phyloP scores from a whole-genome alignment of 1,140 invertebrate species.

The Pteromalus puparum region DNA sequence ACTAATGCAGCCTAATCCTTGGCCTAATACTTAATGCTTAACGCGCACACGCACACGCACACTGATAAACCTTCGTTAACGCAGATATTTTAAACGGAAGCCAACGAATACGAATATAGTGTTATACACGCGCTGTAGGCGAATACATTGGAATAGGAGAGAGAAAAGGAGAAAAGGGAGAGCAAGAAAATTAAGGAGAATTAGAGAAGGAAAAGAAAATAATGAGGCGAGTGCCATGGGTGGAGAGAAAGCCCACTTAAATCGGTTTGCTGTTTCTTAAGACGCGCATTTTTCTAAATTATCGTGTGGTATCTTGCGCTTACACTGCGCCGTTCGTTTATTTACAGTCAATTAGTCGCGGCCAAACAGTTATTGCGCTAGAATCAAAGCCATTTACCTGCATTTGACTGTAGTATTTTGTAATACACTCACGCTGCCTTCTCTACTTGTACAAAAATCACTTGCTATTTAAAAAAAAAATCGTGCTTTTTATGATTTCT shows the following conservation, averaged over 20 bases:
- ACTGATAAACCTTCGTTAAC: conserved; percentile 34
- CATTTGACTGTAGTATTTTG: too few species aligned
- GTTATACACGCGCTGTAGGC: neutral
- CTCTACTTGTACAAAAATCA: too few species aligned
- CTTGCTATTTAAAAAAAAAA: too few species aligned
- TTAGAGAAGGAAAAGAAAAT: neutral
- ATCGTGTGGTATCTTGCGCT: neutral
- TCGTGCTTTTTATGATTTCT: too few species aligned
- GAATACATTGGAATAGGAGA: neutral
- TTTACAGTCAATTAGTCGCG: neutral
- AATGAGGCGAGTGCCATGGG: neutral
- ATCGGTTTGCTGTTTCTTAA: neutral
- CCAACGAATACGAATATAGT: neutral
- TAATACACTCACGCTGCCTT: too few species aligned
- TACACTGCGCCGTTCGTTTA: neutral
- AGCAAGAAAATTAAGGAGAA: neutral
- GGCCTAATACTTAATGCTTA: neutral
- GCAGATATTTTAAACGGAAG: neutral
- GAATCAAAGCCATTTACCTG: too few species aligned
- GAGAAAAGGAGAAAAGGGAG: neutral
- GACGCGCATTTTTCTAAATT: neutral
- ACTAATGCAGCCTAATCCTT: too few species aligned
- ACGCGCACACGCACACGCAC: neutral
- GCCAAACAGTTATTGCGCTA: too few species aligned
- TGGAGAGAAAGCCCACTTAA: neutral